Evolutionary conservation across 2,113 vertebrate species (phyloP).

Genomic region (Ctenodactylus gundi): DNA sequence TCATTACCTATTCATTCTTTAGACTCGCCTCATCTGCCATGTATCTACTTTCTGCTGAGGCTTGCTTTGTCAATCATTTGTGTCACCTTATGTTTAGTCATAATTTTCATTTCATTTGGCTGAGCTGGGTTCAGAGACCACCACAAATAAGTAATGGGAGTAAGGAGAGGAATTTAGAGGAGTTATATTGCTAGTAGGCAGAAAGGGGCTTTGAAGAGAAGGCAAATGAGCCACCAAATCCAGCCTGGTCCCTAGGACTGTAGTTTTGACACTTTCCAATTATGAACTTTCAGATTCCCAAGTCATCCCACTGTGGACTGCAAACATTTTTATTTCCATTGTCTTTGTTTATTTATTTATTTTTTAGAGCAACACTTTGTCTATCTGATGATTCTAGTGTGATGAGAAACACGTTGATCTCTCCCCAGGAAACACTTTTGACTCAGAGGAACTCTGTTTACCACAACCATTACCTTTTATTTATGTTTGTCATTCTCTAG

Average conservation of each 20-base stretch:
- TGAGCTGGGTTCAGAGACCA: background rate
- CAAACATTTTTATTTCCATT: conserved; percentile 18
- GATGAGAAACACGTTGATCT: background rate
- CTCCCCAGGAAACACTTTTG: conserved; percentile 63
- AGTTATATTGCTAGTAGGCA: background rate
- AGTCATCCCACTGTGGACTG: background rate
- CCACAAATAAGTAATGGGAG: background rate
- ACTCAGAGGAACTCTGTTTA: conserved; percentile 59
- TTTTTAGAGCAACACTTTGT: conserved; percentile 57
- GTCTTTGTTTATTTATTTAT: conserved; percentile 37
- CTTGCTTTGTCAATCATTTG: background rate
- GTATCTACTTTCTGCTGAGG: background rate
- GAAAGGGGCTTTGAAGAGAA: background rate
- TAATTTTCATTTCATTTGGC: conserved; percentile 3
- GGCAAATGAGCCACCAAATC: background rate
- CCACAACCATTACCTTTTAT: conserved; percentile 68
- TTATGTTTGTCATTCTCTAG: conserved; percentile 41
- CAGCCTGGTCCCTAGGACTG: background rate
- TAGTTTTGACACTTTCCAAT: background rate
- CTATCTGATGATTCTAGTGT: background rate
- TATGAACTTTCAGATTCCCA: background rate
- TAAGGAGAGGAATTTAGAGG: background rate
- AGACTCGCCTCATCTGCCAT: background rate
- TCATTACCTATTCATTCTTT: background rate
- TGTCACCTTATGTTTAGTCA: background rate